Conservation (phyloP, 1,140 invertebrate genomes). For the Hypsibius dujardini region DNA sequence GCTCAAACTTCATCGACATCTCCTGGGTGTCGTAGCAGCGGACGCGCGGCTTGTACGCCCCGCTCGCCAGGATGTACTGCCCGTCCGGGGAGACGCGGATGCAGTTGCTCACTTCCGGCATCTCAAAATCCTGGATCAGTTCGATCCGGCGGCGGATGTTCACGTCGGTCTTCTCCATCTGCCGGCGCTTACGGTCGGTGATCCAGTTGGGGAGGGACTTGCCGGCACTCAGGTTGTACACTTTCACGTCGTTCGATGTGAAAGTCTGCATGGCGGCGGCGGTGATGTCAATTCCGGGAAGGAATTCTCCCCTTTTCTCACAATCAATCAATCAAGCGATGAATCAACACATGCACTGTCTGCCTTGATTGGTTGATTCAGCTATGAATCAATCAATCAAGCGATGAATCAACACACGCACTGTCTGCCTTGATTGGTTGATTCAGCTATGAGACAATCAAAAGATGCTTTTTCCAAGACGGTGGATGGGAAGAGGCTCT, state of each 20-base stretch:
- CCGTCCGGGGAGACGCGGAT: constrained; percentile 74
- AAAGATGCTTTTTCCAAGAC: too few species aligned
- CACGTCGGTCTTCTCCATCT: constrained; percentile 70
- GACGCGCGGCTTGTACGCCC: constrained; percentile 83
- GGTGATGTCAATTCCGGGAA: too few species aligned
- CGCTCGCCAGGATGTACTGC: constrained; percentile 70
- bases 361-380: too few species aligned
- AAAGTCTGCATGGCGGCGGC: constrained; percentile 36
- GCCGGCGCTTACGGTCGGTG: constrained; percentile 65
- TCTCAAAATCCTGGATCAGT: constrained; percentile 96
- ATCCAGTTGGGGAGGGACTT: constrained; percentile 96
- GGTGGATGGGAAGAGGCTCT: too few species aligned
- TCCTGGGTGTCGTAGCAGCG: constrained; percentile 91
- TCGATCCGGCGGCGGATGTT: constrained; percentile 72
- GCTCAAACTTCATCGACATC: constrained; percentile 91
- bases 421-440: too few species aligned
- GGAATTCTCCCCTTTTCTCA: too few species aligned
- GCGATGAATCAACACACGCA: too few species aligned
- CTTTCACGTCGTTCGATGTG: constrained; percentile 73
- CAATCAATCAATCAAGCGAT: too few species aligned
- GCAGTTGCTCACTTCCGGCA: constrained; percentile 76
- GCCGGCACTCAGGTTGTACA: constrained; percentile 87
- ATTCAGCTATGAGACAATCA: too few species aligned
- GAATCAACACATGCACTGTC: too few species aligned
- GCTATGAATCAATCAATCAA: too few species aligned